Conservation (phyloP, 2,797 vertebrate species). For the Enteromius paludinosus region DNA sequence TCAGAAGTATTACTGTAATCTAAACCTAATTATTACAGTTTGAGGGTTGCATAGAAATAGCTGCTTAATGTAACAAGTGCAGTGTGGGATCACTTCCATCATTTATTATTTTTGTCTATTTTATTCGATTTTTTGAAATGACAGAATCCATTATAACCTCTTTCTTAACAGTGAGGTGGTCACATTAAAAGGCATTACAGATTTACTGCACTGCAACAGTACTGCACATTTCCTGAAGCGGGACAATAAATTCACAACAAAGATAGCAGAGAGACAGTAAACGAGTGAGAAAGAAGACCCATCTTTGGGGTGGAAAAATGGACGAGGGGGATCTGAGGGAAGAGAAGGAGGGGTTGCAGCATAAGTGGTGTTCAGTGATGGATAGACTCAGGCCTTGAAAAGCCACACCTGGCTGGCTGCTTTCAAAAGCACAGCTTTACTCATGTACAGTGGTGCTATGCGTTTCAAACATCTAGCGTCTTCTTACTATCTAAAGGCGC, state of each 20-base stretch:
- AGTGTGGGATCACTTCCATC: neutral
- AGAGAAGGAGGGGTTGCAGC: neutral
- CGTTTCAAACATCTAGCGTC: slow-evolving; percentile 78
- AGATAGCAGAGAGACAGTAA: slow-evolving; percentile 22
- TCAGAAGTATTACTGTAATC: neutral
- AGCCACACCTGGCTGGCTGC: slow-evolving; percentile 72
- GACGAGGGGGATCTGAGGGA: slow-evolving; percentile 9
- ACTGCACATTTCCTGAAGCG: neutral
- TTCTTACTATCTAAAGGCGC: slow-evolving; percentile 74
- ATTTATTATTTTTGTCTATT: neutral
- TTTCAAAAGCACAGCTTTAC: slow-evolving; percentile 70
- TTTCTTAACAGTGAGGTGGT: neutral
- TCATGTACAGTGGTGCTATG: slow-evolving; percentile 59
- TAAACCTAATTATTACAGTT: neutral
- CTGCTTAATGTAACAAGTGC: neutral
- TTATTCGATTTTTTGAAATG: neutral
- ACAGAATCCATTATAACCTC: neutral
- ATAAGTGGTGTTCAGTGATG: slow-evolving; percentile 68
- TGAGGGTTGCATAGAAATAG: neutral
- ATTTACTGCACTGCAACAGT: neutral
- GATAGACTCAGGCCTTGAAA: slow-evolving; percentile 72
- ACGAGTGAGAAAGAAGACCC: slow-evolving; percentile 15
- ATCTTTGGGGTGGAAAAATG: slow-evolving; percentile 42
- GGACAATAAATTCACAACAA: neutral
- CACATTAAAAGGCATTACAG: neutral